Evolutionary conservation across 2,797 vertebrate species (phyloP).

Genomic region (Fistularia tabacaria): DNA sequence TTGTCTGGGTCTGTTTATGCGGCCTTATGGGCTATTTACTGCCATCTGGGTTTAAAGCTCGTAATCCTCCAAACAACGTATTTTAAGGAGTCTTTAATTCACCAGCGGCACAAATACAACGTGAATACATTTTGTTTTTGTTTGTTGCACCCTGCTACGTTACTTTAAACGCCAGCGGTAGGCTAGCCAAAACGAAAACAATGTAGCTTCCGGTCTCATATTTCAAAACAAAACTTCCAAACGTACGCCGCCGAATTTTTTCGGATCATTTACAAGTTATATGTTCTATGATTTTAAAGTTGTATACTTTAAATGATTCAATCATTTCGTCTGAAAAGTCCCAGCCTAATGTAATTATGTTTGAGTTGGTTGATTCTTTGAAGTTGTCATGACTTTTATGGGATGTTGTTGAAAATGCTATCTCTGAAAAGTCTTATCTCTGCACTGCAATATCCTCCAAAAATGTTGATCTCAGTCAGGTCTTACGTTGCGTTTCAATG

Average conservation of each 20-base stretch:
- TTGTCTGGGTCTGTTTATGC: conserved; percentile 50
- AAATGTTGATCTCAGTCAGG: no score
- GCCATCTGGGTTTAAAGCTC: neutral
- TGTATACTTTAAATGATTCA: no score
- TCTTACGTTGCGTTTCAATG: no score
- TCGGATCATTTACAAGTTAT: no score
- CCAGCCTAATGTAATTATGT: no score
- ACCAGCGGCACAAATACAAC: neutral
- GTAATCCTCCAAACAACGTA: neutral
- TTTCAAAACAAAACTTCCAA: conserved; percentile 42
- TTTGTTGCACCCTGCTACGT: conserved; percentile 23
- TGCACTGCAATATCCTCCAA: no score
- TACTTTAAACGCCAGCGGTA: conserved; percentile 47
- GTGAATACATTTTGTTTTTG: conserved; percentile 14
- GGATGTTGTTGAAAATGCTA: no score
- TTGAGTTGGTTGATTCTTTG: no score
- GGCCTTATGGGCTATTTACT: conserved; percentile 35
- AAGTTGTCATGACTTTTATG: no score
- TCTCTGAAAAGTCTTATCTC: no score
- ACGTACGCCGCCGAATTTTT: neutral
- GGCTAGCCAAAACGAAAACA: conserved; percentile 10
- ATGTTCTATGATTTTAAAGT: no score
- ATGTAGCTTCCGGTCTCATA: conserved; percentile 20
- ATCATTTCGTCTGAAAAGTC: no score
- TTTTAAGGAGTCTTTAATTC: neutral